Conservation (phyloP, 2,113 vertebrate species). For the Fulica atra region DNA sequence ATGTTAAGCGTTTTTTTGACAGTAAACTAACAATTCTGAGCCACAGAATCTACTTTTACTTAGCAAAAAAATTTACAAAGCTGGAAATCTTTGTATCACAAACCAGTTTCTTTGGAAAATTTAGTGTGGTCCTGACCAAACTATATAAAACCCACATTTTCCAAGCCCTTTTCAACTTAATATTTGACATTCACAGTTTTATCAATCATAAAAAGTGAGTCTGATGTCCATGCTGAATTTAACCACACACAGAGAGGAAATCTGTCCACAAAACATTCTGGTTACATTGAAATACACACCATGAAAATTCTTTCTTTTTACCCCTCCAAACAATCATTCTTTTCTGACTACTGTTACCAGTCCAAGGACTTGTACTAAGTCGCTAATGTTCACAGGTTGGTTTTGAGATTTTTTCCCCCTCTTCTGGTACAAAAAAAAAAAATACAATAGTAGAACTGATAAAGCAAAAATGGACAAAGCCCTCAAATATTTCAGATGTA, state of each 20-base stretch:
- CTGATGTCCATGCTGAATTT: not conserved
- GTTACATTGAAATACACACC: not conserved
- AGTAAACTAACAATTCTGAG: not conserved
- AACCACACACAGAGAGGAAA: not conserved
- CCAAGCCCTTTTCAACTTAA: not conserved
- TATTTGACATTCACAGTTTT: not conserved
- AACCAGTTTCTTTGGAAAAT: not conserved
- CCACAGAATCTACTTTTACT: not conserved
- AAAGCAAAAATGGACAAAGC: not conserved
- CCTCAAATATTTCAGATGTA: not conserved
- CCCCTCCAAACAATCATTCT: accelerated
- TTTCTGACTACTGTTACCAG: not conserved
- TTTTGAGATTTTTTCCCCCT: accelerated
- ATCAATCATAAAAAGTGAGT: not conserved
- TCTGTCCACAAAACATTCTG: not conserved
- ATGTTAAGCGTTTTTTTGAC: not conserved
- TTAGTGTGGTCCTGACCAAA: not conserved
- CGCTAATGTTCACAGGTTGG: not conserved
- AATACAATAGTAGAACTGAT: not conserved
- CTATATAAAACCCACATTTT: not conserved
- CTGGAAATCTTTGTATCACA: not conserved
- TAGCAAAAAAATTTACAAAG: not conserved
- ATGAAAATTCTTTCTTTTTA: not conserved
- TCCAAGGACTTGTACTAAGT: not conserved
- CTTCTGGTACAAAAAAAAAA: not conserved